Conservation (phyloP, 2,888 invertebrate genomes). For the Hydrotaea cyrtoneurina region DNA sequence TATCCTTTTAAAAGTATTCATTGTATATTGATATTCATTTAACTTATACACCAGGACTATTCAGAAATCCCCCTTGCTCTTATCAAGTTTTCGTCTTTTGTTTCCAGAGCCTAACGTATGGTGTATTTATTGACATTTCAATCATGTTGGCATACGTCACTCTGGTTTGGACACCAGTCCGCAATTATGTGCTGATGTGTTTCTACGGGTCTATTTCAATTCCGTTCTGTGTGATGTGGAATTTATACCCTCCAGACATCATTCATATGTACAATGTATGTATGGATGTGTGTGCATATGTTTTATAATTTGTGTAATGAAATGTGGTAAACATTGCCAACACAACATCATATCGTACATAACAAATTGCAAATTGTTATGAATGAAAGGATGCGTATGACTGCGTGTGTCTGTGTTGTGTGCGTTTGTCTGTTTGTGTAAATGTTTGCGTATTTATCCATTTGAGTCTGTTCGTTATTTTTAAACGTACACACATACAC, state of each 20-base stretch:
- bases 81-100: no score
- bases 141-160: conserved; percentile 38
- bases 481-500: conserved; percentile 5
- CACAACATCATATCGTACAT: conserved; percentile 22
- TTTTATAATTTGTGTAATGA: conserved; percentile 22
- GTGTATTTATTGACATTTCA: conserved; percentile 33
- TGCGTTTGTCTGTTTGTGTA: not conserved
- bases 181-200: not conserved
- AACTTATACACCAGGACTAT: no score
- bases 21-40: no score
- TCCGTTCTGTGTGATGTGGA: not conserved
- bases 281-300: conserved; percentile 3
- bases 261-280: not conserved
- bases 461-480: conserved; percentile 21
- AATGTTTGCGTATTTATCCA: not conserved
- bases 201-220: not conserved
- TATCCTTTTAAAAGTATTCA: no score
- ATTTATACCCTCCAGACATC: not conserved
- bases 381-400: conserved; percentile 24
- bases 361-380: conserved; percentile 47
- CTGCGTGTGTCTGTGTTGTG: not conserved
- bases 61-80: no score
- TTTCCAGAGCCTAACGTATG: no score
- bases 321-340: conserved; percentile 41
- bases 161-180: conserved; percentile 4